Percentiles rank a stretch among this genome's conserved stretches.
Evolutionary conservation across 2,797 vertebrate genomes (phyloP).

Genomic region (Phoebastria nigripes): DNA sequence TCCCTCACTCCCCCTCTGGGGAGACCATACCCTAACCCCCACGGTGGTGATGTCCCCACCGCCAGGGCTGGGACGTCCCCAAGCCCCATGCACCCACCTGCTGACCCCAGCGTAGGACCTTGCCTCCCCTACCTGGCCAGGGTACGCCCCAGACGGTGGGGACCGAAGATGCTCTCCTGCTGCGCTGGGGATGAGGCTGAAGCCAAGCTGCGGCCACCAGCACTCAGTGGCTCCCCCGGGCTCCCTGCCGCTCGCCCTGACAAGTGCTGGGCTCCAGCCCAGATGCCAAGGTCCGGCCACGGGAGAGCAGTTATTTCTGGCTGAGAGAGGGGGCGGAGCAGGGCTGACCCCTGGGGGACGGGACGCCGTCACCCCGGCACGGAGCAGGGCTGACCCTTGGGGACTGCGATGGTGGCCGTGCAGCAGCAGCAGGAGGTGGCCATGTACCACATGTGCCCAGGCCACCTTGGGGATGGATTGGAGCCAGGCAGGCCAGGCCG

Average conservation of each 20-base stretch:
- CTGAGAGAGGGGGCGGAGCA: slow-evolving; percentile 70
- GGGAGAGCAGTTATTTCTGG: slow-evolving; percentile 75
- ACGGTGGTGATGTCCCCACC: not conserved
- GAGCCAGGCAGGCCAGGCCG: not conserved
- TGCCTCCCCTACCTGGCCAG: slow-evolving; percentile 1
- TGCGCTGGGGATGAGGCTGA: not conserved
- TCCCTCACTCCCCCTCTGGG: accelerated
- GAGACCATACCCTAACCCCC: not conserved
- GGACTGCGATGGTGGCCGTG: not conserved
- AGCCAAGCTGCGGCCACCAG: not conserved
- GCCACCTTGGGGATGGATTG: accelerated
- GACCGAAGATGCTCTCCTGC: not conserved
- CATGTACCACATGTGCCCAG: not conserved
- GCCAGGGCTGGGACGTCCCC: not conserved
- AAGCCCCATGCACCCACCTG: not conserved
- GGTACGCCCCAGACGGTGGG: not conserved
- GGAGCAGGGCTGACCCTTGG: not conserved
- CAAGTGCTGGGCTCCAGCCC: slow-evolving; percentile 38
- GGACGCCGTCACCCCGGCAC: not conserved
- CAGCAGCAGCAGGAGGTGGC: not conserved
- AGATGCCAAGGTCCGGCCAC: slow-evolving; percentile 35
- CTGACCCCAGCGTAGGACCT: not conserved
- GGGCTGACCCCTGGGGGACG: not conserved
- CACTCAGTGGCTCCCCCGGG: not conserved
- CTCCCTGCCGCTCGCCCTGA: not conserved